A percentile compares a stretch with the other conserved stretches of the same genome.
Evolutionary conservation across 2,888 invertebrate species (phyloP).

Genomic region (Latrodectus hesperus): DNA sequence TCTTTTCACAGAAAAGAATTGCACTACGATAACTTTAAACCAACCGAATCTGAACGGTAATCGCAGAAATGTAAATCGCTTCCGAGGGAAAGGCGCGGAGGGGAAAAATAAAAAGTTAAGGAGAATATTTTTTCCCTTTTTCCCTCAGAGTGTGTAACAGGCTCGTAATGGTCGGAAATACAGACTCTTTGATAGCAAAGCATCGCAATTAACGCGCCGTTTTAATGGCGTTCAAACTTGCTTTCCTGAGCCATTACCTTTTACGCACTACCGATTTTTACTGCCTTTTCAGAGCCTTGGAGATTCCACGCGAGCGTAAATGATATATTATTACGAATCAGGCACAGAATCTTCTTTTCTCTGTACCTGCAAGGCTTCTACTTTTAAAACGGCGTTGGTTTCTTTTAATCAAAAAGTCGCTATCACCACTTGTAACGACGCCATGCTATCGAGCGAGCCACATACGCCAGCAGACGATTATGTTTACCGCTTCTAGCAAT

Average conservation of each 20-base stretch:
- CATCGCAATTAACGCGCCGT: slow-evolving; percentile 49
- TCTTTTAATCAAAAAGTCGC: slow-evolving; percentile 54
- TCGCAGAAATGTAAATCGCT: slow-evolving; percentile 37
- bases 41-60: slow-evolving; percentile 18
- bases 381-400: slow-evolving; percentile 34
- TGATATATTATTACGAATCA: slow-evolving; percentile 62
- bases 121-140: slow-evolving; percentile 1
- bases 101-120: slow-evolving; percentile 13
- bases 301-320: slow-evolving; percentile 46
- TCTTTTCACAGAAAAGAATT: neutral
- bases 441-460: slow-evolving; percentile 34
- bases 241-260: slow-evolving; percentile 59
- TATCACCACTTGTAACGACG: slow-evolving; percentile 37
- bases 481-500: slow-evolving; percentile 59
- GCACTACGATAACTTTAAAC: neutral
- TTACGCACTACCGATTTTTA: slow-evolving; percentile 57
- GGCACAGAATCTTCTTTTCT: slow-evolving; percentile 18
- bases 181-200: slow-evolving; percentile 46
- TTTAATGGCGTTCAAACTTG: slow-evolving; percentile 55
- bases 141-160: slow-evolving; percentile 15
- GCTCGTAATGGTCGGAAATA: slow-evolving; percentile 22
- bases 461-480: slow-evolving; percentile 42
- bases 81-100: neutral
- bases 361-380: slow-evolving; percentile 9
- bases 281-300: slow-evolving; percentile 24